A percentile compares a stretch with the other conserved stretches of the same genome.
phyloP scores from a whole-genome alignment of 2,113 vertebrate genomes.

The Pachypanchax playfairii region DNA sequence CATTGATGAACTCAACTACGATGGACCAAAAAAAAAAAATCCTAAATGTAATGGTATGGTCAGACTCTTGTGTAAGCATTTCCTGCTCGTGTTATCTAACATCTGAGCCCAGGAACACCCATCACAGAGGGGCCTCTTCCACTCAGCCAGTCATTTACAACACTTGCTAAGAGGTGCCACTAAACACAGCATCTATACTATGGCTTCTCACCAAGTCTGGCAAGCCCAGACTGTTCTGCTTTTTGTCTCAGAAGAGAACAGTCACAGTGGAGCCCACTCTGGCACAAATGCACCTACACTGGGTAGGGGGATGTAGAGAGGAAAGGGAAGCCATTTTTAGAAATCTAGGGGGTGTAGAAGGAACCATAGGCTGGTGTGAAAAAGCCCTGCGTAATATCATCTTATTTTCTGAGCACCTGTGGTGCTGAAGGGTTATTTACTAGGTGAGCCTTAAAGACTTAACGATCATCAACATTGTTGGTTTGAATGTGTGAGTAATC shows the following conservation, averaged over 20 bases:
- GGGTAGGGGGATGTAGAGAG: conserved; percentile 23
- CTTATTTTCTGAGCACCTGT: conserved; percentile 43
- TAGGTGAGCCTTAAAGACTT: conserved; percentile 18
- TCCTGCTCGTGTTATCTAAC: conserved; percentile 20
- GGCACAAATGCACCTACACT: conserved; percentile 40
- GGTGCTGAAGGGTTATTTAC: conserved; percentile 41
- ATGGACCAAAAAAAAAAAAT: conserved; percentile 14
- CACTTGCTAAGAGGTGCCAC: conserved; percentile 24
- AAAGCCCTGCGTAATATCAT: conserved; percentile 55
- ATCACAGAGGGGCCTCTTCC: conserved; percentile 38
- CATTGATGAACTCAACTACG: background rate
- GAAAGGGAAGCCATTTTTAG: conserved; percentile 71
- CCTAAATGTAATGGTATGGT: conserved; percentile 22
- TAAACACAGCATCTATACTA: conserved; percentile 16
- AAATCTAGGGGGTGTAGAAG: conserved; percentile 70
- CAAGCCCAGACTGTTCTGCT: conserved; percentile 29
- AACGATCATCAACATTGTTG: conserved; percentile 34
- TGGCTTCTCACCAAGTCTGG: conserved; percentile 38
- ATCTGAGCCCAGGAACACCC: conserved; percentile 11
- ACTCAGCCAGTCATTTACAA: conserved; percentile 23
- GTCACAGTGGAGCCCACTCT: conserved; percentile 41
- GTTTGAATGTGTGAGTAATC: conserved; percentile 40
- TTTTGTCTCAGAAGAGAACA: conserved; percentile 38
- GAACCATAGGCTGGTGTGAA: conserved; percentile 61
- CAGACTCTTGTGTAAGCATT: conserved; percentile 16